A percentile compares a stretch with the other conserved stretches of the same genome.
Conservation (phyloP, 92 coral and sea anemone species). For the Plumapathes pennacea region DNA sequence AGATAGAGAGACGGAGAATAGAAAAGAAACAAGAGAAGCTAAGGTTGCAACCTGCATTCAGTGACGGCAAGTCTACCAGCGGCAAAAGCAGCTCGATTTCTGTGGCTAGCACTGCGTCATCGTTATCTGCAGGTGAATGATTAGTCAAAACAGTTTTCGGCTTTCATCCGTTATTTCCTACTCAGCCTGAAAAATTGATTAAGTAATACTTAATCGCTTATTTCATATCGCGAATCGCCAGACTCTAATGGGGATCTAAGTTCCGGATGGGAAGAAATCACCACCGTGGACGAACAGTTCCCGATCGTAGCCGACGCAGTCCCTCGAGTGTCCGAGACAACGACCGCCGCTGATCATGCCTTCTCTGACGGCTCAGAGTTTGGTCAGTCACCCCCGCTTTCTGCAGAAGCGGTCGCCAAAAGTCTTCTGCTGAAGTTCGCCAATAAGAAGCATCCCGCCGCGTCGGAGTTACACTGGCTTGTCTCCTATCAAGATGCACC, state of each 20-base stretch:
- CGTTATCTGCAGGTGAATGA: too few species aligned
- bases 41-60: conserved; percentile 59
- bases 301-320: conserved; percentile 41
- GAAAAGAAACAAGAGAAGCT: conserved; percentile 71
- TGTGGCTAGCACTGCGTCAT: conserved; percentile 53
- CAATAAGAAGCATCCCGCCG: conserved; percentile 80
- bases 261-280: conserved; percentile 74
- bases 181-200: too few species aligned
- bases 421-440: conserved; percentile 86
- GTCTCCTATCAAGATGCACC: conserved; percentile 95
- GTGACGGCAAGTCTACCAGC: too few species aligned
- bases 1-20: conserved; percentile 72
- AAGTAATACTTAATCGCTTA: too few species aligned
- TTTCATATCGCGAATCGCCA: too few species aligned
- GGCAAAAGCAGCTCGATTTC: conserved; percentile 57
- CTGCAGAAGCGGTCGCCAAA: conserved; percentile 95
- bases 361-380: conserved; percentile 18
- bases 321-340: conserved; percentile 43
- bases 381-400: conserved; percentile 72
- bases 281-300: conserved; percentile 23
- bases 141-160: too few species aligned
- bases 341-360: neutral
- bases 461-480: conserved; percentile 94
- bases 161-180: neutral
- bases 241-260: conserved; percentile 53